These are phyloP conservation scores for Enteromius viviparus DNA, from an alignment of 2,797 vertebrate species.

Conservation along the genomic window DNA sequence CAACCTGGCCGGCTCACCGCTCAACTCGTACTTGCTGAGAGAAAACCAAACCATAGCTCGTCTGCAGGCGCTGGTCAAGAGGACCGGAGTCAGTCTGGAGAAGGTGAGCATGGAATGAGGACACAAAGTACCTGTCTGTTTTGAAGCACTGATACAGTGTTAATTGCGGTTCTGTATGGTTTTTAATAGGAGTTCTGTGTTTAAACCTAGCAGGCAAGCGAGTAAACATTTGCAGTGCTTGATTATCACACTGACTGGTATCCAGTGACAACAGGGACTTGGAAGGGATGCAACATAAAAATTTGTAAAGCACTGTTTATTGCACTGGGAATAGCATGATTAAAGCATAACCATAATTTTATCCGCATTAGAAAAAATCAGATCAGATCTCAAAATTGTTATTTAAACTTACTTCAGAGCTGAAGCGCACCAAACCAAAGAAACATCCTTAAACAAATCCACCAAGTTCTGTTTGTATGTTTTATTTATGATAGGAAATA, in stretches of 20 bases:
- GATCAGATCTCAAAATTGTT: neutral
- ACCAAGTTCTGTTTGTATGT: neutral
- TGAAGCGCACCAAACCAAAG: neutral
- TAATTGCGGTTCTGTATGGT: neutral
- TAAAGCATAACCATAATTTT: neutral
- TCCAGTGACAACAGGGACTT: neutral
- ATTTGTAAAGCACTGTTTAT: neutral
- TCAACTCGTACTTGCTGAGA: slow-evolving; percentile 91
- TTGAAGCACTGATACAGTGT: neutral
- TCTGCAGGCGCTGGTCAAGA: slow-evolving; percentile 95
- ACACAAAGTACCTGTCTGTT: neutral
- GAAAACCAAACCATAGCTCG: slow-evolving; percentile 96
- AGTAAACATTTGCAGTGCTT: neutral
- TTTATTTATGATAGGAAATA: neutral
- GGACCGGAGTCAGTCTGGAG: slow-evolving; percentile 95
- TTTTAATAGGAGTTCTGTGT: neutral
- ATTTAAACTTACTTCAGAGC: neutral
- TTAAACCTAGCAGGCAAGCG: neutral
- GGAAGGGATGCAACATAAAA: neutral
- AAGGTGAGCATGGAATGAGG: slow-evolving; percentile 71
- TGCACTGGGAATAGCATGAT: neutral
- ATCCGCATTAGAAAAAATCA: neutral
- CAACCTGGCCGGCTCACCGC: slow-evolving; percentile 88
- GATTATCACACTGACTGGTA: neutral
- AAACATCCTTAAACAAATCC: neutral